Evolutionary conservation across 2,113 vertebrate genomes (phyloP).

Genomic region (zebrafish (Danio rerio)): DNA sequence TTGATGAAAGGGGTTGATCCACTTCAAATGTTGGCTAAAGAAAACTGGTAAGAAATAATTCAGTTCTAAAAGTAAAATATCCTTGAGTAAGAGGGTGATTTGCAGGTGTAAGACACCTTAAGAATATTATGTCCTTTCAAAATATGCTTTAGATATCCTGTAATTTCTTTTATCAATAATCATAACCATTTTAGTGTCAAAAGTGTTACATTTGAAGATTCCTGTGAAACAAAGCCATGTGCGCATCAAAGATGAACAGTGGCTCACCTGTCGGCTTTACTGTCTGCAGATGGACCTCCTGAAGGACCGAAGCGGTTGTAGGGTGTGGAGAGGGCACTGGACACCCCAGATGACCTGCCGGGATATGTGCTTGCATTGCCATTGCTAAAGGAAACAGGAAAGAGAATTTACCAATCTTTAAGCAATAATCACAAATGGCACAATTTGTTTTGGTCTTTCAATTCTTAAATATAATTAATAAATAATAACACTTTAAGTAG

Average conservation of each 20-base stretch:
- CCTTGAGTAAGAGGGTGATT: no score
- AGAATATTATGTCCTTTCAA: background rate
- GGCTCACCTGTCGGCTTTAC: slow-evolving; percentile 82
- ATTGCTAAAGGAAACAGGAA: slow-evolving; percentile 63
- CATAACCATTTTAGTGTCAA: background rate
- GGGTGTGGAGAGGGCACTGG: slow-evolving; percentile 70
- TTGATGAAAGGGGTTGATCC: no score
- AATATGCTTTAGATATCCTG: background rate
- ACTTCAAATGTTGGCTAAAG: no score
- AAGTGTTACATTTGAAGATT: background rate
- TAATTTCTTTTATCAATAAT: background rate
- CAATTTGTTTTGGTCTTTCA: no score
- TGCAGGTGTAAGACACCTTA: background rate
- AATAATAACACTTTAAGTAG: no score
- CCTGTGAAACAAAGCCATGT: background rate
- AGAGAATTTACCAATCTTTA: slow-evolving; percentile 13
- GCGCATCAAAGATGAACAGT: background rate
- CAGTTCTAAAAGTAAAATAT: no score
- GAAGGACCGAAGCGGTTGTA: slow-evolving; percentile 60
- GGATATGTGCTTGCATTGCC: slow-evolving; percentile 76
- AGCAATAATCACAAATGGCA: background rate
- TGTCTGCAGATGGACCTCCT: slow-evolving; percentile 78
- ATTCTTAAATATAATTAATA: no score
- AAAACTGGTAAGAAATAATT: no score
- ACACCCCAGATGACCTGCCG: slow-evolving; percentile 72